Evolutionary conservation across 2,888 invertebrate species (phyloP).

Genomic region (Drosophila prolongata): DNA sequence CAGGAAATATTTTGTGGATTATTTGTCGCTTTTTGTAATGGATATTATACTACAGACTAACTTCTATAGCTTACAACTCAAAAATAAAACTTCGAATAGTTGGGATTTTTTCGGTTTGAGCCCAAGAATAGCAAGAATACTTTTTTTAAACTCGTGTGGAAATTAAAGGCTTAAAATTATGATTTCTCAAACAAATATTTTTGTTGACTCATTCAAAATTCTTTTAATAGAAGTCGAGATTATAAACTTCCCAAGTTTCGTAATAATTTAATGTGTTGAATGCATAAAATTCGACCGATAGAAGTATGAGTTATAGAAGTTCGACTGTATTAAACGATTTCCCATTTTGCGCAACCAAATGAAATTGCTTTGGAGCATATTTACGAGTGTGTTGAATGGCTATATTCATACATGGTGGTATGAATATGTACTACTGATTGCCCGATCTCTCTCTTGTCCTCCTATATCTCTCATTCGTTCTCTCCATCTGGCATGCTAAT

Average conservation of each 20-base stretch:
- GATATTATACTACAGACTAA: no score
- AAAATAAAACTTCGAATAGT: no score
- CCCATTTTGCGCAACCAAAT: conserved; percentile 21
- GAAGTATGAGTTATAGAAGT: conserved; percentile 8
- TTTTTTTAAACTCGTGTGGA: no score
- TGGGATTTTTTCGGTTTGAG: no score
- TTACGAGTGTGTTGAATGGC: conserved; percentile 14
- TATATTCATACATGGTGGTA: conserved; percentile 17
- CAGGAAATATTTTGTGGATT: not conserved
- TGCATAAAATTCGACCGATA: not conserved
- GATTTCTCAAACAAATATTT: no score
- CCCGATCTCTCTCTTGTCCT: conserved; percentile 15
- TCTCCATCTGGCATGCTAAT: conserved; percentile 36
- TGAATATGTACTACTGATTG: conserved; percentile 29
- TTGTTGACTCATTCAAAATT: not conserved
- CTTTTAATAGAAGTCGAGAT: not conserved
- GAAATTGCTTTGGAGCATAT: conserved; percentile 23
- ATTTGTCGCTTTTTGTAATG: no score
- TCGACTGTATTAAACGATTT: conserved; percentile 15
- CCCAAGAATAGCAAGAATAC: no score
- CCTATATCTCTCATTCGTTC: conserved; percentile 1
- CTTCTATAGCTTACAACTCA: no score
- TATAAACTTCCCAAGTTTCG: no score
- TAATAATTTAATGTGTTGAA: not conserved
- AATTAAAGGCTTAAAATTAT: no score